Evolutionary conservation across 2,888 invertebrate genomes (phyloP).

Genomic region (Polymixis lichenea): DNA sequence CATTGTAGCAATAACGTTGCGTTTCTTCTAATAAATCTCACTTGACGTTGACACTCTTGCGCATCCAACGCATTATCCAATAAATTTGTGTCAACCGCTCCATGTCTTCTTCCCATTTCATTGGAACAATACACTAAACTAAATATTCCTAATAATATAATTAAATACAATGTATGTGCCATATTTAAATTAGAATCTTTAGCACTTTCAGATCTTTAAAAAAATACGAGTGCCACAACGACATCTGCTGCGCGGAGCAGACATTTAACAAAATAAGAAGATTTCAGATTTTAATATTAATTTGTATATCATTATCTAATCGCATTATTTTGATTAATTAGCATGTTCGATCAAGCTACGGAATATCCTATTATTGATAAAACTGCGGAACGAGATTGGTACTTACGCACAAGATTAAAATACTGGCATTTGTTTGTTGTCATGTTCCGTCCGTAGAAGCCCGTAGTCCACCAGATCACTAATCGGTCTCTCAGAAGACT

Average conservation of each 20-base stretch:
- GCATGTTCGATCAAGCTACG: background rate
- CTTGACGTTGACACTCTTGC: conserved; percentile 53
- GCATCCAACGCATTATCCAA: conserved; percentile 52
- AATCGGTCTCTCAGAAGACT: background rate
- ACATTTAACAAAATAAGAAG: conserved; percentile 27
- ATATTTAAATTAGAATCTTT: conserved; percentile 14
- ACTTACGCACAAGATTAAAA: conserved; percentile 31
- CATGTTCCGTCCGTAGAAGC: background rate
- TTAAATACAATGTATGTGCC: conserved; percentile 5
- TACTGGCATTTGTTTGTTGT: background rate
- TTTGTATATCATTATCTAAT: conserved; percentile 36
- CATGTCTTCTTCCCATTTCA: conserved; percentile 9
- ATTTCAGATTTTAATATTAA: conserved; percentile 27
- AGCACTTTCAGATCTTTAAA: conserved; percentile 12
- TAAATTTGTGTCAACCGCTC: conserved; percentile 34
- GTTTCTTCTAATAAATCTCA: conserved; percentile 45
- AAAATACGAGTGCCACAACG: background rate
- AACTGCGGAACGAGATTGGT: conserved; percentile 32
- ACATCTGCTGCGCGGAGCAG: conserved; percentile 6
- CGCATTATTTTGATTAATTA: conserved; percentile 22
- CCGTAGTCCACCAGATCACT: background rate
- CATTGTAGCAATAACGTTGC: conserved; percentile 52
- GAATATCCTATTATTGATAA: conserved; percentile 24
- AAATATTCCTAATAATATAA: conserved; percentile 34
- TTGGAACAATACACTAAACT: conserved; percentile 35